phyloP scores from a whole-genome alignment of 37 sponge, comb jelly and placozoan genomes.

The Halisarca cf. caerulea region DNA sequence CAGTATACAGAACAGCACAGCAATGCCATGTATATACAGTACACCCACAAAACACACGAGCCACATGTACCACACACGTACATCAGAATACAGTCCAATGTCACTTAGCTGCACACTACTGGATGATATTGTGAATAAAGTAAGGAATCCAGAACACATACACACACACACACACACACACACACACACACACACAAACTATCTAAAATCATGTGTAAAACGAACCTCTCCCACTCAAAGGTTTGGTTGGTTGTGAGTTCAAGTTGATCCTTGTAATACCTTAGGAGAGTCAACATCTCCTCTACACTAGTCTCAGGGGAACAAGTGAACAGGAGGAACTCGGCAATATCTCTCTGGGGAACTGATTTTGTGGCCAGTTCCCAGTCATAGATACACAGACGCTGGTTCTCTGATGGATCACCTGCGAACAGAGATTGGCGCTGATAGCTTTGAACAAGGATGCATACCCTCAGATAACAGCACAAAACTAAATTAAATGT shows the following conservation, averaged over 20 bases:
- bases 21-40: too few species aligned
- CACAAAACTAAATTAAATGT: too few species aligned
- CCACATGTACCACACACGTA: constrained; percentile 10
- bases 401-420: background rate
- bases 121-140: too few species aligned
- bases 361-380: constrained; percentile 65
- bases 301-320: constrained; percentile 29
- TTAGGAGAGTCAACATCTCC: constrained; percentile 34
- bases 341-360: constrained; percentile 73
- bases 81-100: too few species aligned
- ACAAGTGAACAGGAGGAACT: constrained; percentile 64
- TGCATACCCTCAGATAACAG: too few species aligned
- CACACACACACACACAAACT: background rate
- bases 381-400: constrained; percentile 81
- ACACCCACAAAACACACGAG: too few species aligned
- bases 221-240: constrained; percentile 2
- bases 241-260: constrained; percentile 34
- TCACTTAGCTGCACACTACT: too few species aligned
- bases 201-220: background rate
- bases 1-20: too few species aligned
- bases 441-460: too few species aligned
- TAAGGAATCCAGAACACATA: too few species aligned
- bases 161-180: constrained; percentile 2
- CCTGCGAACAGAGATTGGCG: too few species aligned
- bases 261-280: constrained; percentile 50